Percentiles rank a stretch among this genome's conserved stretches.
These are phyloP conservation scores for Drosophila fuyamai DNA, from an alignment of 1,140 invertebrate species.

Conservation along the genomic window DNA sequence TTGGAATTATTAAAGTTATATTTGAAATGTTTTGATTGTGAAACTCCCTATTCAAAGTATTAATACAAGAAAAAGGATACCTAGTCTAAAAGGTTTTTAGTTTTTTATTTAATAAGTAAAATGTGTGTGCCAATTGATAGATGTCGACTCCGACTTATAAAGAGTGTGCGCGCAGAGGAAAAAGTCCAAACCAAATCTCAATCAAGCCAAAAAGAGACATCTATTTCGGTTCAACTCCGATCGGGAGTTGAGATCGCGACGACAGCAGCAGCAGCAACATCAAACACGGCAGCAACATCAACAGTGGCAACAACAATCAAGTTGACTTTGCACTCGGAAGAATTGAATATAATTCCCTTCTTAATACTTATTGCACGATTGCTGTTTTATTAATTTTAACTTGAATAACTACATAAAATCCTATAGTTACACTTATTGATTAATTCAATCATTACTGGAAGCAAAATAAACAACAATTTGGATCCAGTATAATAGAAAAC, in stretches of 20 bases:
- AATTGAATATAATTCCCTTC: background rate
- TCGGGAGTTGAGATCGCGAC: constrained; percentile 53
- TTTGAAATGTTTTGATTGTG: too few species aligned
- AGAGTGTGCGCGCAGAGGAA: background rate
- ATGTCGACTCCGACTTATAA: background rate
- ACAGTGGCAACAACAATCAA: constrained; percentile 30
- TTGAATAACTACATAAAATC: too few species aligned
- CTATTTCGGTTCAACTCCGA: constrained; percentile 33
- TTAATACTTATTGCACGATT: background rate
- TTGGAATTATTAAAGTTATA: too few species aligned
- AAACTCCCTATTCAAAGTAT: too few species aligned
- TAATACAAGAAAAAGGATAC: too few species aligned
- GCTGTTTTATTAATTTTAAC: too few species aligned
- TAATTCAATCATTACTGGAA: too few species aligned
- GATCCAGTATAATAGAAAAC: too few species aligned
- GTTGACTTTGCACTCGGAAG: constrained; percentile 26
- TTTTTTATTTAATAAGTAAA: too few species aligned
- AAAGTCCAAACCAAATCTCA: constrained; percentile 44
- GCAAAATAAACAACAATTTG: too few species aligned
- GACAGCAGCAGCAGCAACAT: constrained; percentile 16
- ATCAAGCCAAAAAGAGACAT: constrained; percentile 58
- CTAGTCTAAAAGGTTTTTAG: too few species aligned
- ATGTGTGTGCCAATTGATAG: background rate
- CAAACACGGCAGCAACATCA: constrained; percentile 8
- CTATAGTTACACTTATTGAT: too few species aligned